Percentiles rank a stretch among this genome's conserved stretches.
phyloP scores from a whole-genome alignment of 2,888 invertebrate species.

The Latrodectus hesperus region DNA sequence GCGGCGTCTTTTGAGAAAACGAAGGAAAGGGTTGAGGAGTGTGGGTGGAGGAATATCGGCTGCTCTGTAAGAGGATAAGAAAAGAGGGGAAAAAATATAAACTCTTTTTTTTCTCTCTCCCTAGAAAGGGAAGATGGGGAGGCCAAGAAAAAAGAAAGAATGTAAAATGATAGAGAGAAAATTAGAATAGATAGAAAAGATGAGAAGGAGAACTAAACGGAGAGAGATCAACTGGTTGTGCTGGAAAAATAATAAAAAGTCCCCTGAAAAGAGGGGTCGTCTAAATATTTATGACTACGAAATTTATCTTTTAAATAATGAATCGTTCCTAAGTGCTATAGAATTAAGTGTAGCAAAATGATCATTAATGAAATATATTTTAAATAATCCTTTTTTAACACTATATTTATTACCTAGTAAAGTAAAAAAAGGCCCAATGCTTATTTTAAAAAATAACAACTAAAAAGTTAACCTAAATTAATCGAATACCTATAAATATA shows the following conservation, averaged over 20 bases:
- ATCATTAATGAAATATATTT: too few species aligned
- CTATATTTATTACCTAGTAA: too few species aligned
- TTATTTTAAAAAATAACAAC: too few species aligned
- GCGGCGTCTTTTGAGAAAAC: neutral
- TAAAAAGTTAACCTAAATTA: too few species aligned
- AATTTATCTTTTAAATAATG: too few species aligned
- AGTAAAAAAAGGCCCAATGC: too few species aligned
- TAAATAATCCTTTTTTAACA: too few species aligned
- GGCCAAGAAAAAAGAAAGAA: slow-evolving; percentile 10
- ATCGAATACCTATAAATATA: too few species aligned
- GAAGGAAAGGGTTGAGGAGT: slow-evolving; percentile 13
- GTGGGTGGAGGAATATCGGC: slow-evolving; percentile 12
- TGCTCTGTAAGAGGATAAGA: slow-evolving; percentile 12
- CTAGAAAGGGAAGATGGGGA: neutral
- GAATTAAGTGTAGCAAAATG: too few species aligned
- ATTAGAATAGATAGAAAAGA: slow-evolving; percentile 55
- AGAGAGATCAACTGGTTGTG: slow-evolving; percentile 65
- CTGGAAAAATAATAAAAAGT: slow-evolving; percentile 13
- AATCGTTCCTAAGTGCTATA: too few species aligned
- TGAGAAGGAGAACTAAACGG: slow-evolving; percentile 34
- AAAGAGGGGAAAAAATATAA: neutral
- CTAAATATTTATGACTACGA: slow-evolving; percentile 16
- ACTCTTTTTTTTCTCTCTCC: too few species aligned
- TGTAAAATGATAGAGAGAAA: slow-evolving; percentile 35
- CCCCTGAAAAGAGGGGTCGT: slow-evolving; percentile 3